Evolutionary conservation across 2,888 invertebrate species (phyloP).

Genomic region (Heliconius ismenius): DNA sequence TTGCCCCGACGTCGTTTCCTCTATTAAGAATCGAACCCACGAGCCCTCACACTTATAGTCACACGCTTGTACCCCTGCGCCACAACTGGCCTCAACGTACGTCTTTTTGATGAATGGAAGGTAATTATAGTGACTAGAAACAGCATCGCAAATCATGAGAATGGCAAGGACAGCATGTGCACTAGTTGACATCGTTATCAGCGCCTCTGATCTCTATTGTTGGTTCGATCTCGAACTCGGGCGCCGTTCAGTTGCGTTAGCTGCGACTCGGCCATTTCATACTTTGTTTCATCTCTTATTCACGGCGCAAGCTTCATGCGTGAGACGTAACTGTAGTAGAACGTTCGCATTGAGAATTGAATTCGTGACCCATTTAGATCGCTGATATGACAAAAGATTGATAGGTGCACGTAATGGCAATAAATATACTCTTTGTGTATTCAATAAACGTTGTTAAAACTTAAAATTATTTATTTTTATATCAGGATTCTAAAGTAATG

Average conservation of each 20-base stretch:
- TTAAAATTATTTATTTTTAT: background rate
- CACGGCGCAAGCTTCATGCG: constrained; percentile 65
- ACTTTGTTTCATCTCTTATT: constrained; percentile 72
- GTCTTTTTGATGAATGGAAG: constrained; percentile 75
- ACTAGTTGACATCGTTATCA: constrained; percentile 77
- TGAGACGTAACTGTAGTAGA: constrained; percentile 66
- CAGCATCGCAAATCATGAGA: constrained; percentile 79
- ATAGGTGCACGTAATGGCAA: constrained; percentile 52
- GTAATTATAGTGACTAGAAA: constrained; percentile 79
- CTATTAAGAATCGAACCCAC: too few species aligned
- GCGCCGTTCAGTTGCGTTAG: constrained; percentile 49
- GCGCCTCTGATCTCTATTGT: constrained; percentile 75
- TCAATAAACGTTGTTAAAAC: background rate
- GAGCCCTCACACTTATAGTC: too few species aligned
- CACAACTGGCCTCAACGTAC: constrained; percentile 50
- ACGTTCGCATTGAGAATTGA: constrained; percentile 66
- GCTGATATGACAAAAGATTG: constrained; percentile 69
- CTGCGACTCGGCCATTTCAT: constrained; percentile 53
- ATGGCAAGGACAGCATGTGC: constrained; percentile 70
- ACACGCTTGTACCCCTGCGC: too few species aligned
- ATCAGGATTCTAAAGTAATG: constrained; percentile 3
- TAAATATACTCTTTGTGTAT: background rate
- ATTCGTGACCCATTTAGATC: constrained; percentile 77
- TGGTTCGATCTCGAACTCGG: constrained; percentile 52
- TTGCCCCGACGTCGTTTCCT: too few species aligned